These are phyloP conservation scores for Patella pellucida DNA, from an alignment of 2,888 invertebrate species.

Conservation along the genomic window DNA sequence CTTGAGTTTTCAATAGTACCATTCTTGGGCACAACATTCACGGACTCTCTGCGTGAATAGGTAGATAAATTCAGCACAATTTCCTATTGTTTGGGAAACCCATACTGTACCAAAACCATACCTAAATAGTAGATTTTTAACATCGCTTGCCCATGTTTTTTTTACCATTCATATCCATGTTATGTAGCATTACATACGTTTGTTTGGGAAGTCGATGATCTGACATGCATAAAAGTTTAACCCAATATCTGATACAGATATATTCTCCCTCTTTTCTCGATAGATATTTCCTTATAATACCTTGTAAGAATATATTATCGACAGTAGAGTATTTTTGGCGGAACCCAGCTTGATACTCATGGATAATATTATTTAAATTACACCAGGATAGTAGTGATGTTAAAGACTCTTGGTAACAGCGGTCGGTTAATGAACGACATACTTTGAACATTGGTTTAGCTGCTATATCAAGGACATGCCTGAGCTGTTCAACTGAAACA, in stretches of 20 bases:
- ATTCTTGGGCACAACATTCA: neutral
- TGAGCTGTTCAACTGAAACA: neutral
- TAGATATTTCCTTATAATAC: neutral
- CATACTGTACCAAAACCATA: neutral
- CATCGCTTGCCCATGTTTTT: neutral
- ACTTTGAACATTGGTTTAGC: too few species aligned
- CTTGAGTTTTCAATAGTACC: neutral
- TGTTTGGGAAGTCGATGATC: neutral
- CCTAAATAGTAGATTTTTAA: neutral
- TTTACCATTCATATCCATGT: neutral
- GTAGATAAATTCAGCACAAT: neutral
- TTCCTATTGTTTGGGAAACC: neutral
- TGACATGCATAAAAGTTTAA: neutral
- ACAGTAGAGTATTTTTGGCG: neutral
- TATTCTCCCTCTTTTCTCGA: neutral
- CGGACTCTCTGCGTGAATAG: neutral
- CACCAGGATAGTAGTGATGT: neutral
- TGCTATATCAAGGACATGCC: neutral
- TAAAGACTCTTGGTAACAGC: too few species aligned
- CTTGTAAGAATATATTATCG: constrained; percentile 1
- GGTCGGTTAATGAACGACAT: too few species aligned
- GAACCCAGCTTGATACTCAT: neutral
- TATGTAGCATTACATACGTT: neutral
- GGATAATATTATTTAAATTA: neutral
- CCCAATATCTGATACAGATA: neutral